phyloP scores from a whole-genome alignment of 2,113 vertebrate species.

The Tetraodon nigroviridis region DNA sequence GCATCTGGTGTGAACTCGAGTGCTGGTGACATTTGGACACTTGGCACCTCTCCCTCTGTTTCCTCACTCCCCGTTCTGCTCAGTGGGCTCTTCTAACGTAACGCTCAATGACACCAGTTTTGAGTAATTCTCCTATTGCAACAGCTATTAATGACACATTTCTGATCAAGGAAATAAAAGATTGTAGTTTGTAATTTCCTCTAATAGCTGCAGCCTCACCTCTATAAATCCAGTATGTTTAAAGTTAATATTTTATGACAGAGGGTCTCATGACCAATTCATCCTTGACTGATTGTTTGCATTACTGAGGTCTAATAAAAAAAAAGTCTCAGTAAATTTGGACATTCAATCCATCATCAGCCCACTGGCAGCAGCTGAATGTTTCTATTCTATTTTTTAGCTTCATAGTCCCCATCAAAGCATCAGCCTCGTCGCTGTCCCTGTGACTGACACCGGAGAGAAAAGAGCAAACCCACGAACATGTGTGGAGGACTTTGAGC shows the following conservation, averaged over 20 bases:
- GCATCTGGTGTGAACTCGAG: constrained; percentile 31
- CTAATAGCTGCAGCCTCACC: constrained; percentile 24
- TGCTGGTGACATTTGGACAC: constrained; percentile 48
- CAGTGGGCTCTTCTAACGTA: constrained; percentile 27
- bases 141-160: constrained; percentile 46
- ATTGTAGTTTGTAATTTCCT: constrained; percentile 20
- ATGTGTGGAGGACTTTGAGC: constrained; percentile 46
- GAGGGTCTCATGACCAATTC: constrained; percentile 61
- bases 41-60: constrained; percentile 14
- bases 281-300: constrained; percentile 22
- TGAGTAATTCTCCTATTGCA: constrained; percentile 55
- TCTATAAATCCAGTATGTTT: constrained; percentile 34
- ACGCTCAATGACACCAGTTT: constrained; percentile 31
- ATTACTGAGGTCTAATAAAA: constrained; percentile 18
- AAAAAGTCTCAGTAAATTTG: constrained; percentile 25
- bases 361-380: constrained; percentile 22
- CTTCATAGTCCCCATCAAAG: too few relatives aligned
- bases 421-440: constrained; percentile 36
- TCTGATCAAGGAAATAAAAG: constrained; percentile 34
- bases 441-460: constrained; percentile 20
- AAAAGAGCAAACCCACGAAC: constrained; percentile 24
- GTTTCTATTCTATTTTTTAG: constrained; percentile 16
- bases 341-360: constrained; percentile 29
- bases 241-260: constrained; percentile 64
- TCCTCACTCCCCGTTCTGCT: constrained; percentile 31